Evolutionary conservation across 2,797 vertebrate genomes (phyloP).

Genomic region (Ciconia nigra): DNA sequence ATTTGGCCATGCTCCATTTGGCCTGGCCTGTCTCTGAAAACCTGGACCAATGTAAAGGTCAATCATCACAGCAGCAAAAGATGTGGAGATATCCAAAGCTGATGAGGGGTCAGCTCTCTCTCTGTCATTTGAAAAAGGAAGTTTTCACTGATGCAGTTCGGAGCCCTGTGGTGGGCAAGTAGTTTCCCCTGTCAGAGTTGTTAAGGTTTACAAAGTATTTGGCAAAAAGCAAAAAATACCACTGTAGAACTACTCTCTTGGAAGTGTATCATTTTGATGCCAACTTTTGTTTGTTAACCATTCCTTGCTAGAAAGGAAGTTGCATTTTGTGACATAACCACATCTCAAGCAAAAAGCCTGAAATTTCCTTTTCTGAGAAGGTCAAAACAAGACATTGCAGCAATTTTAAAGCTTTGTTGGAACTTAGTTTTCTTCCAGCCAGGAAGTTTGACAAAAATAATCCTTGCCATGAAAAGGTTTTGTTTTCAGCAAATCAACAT

Average conservation of each 20-base stretch:
- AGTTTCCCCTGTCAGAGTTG: not conserved
- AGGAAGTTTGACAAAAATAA: not conserved
- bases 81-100: not conserved
- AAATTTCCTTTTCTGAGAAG: not conserved
- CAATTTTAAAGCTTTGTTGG: not conserved
- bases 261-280: not conserved
- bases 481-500: not conserved
- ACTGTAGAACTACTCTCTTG: not conserved
- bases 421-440: not conserved
- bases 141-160: not conserved
- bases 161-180: not conserved
- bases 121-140: not conserved
- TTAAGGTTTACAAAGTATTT: not conserved
- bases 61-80: not conserved
- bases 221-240: not conserved
- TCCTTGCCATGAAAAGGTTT: not conserved
- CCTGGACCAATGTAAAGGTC: not conserved
- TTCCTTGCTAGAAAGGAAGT: not conserved
- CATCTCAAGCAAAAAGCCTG: not conserved
- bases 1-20: not conserved
- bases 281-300: not conserved
- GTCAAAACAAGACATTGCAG: conserved; percentile 5
- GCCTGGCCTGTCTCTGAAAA: not conserved
- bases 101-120: accelerated
- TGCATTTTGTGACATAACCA: not conserved